Conservation (phyloP, 2,797 vertebrate species). For the Bovichtus variegatus region DNA sequence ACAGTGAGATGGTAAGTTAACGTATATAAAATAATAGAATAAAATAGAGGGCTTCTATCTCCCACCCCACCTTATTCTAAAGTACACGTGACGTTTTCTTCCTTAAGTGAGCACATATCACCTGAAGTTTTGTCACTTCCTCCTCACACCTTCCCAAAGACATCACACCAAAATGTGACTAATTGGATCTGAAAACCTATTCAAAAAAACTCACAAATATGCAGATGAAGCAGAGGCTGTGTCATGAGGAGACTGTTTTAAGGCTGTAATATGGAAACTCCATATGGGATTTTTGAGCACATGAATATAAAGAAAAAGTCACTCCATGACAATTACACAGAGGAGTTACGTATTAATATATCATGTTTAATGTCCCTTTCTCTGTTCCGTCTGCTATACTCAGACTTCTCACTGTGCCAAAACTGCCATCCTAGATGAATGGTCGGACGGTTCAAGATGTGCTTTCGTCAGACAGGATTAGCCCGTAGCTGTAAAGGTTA, state of each 20-base stretch:
- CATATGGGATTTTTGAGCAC: not conserved
- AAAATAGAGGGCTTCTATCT: constrained; percentile 18
- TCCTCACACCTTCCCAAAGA: constrained; percentile 48
- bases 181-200: constrained; percentile 52
- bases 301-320: not conserved
- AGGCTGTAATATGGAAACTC: not conserved
- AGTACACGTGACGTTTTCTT: constrained; percentile 24
- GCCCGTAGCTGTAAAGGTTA: constrained; percentile 50
- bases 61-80: constrained; percentile 9
- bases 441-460: constrained; percentile 28
- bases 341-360: constrained; percentile 1
- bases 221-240: constrained; percentile 21
- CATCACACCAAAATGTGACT: constrained; percentile 50
- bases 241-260: not conserved
- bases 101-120: constrained; percentile 26
- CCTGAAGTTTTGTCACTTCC: constrained; percentile 38
- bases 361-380: not conserved
- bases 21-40: not conserved
- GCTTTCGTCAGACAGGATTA: constrained; percentile 60
- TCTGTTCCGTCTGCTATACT: not conserved
- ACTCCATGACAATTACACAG: not conserved
- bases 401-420: constrained; percentile 13
- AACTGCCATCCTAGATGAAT: constrained; percentile 30
- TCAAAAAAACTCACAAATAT: constrained; percentile 14
- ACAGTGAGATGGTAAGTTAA: constrained; percentile 13